Evolutionary conservation across 1,140 invertebrate species (phyloP).

Genomic region (Drosophila tsacasi): DNA sequence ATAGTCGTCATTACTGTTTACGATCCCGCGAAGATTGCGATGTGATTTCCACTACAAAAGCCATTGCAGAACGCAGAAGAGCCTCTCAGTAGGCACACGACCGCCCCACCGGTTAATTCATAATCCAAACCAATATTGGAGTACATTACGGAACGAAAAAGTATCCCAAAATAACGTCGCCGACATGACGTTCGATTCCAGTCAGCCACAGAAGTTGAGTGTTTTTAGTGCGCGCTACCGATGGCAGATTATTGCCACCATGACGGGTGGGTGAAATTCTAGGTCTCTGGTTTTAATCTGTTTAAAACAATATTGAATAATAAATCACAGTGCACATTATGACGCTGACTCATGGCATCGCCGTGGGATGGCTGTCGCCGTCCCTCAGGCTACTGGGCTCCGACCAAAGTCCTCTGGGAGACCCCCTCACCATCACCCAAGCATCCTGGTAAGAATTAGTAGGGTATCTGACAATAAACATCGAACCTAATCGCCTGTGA

Average conservation of each 20-base stretch:
- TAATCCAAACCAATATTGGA: conserved; percentile 7
- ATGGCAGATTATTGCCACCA: conserved; percentile 70
- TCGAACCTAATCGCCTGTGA: not conserved
- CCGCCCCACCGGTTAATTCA: conserved; percentile 10
- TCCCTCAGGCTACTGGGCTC: conserved; percentile 56
- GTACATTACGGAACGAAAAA: not conserved
- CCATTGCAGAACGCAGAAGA: conserved; percentile 6
- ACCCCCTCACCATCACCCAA: conserved; percentile 56
- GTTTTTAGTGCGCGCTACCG: conserved; percentile 67
- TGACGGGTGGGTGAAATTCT: conserved; percentile 62
- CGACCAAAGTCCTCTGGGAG: conserved; percentile 45
- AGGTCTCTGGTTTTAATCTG: not conserved
- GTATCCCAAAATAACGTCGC: not conserved
- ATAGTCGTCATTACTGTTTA: conserved; percentile 36
- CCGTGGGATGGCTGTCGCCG: conserved; percentile 67
- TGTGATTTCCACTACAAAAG: conserved; percentile 69
- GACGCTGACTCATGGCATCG: conserved; percentile 68
- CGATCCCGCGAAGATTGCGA: conserved; percentile 27
- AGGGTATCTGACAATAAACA: no score
- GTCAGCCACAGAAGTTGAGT: conserved; percentile 34
- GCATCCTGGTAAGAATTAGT: conserved; percentile 55
- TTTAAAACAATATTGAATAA: not conserved
- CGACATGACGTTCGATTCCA: conserved; percentile 50
- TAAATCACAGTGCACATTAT: conserved; percentile 62
- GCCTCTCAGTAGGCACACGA: conserved; percentile 53